Conservation (phyloP, 2,888 invertebrate genomes). For the Subacronicta megacephala region DNA sequence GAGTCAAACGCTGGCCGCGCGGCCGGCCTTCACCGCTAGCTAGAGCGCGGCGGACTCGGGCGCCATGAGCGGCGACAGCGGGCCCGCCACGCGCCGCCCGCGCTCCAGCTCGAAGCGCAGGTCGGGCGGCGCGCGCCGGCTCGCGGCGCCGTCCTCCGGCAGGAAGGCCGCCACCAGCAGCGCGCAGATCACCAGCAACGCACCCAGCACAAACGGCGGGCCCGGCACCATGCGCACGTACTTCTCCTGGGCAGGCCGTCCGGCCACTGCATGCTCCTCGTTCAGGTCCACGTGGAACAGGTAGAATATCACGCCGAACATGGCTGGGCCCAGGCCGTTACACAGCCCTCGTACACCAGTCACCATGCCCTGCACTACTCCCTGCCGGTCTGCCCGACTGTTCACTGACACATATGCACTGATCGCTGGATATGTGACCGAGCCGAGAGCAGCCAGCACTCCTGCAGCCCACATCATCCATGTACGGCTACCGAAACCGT, state of each 20-base stretch:
- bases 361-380: constrained; percentile 98
- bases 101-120: constrained; percentile 95
- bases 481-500: constrained; percentile 98
- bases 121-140: constrained; percentile 91
- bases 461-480: constrained; percentile 99
- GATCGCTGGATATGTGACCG: constrained; percentile 99
- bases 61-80: constrained; percentile 94
- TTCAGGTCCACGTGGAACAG: constrained; percentile 99
- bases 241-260: constrained; percentile 83
- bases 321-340: constrained; percentile 99
- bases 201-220: constrained; percentile 99
- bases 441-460: constrained; percentile 97
- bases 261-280: constrained; percentile 89
- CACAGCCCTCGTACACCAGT: constrained; percentile 99
- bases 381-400: constrained; percentile 99
- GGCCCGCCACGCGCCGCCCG: constrained; percentile 93
- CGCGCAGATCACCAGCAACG: constrained; percentile 98
- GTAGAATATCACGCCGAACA: constrained; percentile 99
- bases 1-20: constrained; percentile 85
- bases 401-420: constrained; percentile 99
- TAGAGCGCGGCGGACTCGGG: constrained; percentile 93
- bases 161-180: constrained; percentile 97
- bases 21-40: constrained; percentile 80
- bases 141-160: constrained; percentile 90
- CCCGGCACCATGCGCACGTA: constrained; percentile 96